A percentile compares a stretch with the other conserved stretches of the same genome.
Evolutionary conservation across 2,113 vertebrate species (phyloP).

Genomic region (Salvelinus fontinalis): DNA sequence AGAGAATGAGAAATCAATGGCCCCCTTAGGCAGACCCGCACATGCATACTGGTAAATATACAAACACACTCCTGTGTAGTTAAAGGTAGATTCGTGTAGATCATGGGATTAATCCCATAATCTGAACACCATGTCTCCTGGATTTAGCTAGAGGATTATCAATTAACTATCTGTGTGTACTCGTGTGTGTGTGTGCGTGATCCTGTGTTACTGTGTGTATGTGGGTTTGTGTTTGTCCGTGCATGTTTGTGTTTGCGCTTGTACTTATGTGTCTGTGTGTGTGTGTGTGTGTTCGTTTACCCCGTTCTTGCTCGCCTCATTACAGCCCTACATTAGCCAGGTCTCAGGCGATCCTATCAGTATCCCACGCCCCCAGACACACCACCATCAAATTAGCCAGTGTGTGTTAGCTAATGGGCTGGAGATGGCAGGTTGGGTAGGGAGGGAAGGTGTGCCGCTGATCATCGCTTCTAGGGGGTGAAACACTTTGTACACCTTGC

Average conservation of each 20-base stretch:
- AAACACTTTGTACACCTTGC: background rate
- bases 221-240: background rate
- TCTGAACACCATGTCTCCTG: no score
- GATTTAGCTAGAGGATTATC: no score
- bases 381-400: background rate
- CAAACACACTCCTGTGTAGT: background rate
- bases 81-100: no score
- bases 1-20: background rate
- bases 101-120: no score
- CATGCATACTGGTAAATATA: no score
- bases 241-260: no score
- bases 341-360: background rate
- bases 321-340: background rate
- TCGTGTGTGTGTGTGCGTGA: background rate
- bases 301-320: background rate
- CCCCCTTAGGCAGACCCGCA: background rate
- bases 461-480: background rate
- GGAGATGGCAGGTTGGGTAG: background rate
- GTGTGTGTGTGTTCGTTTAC: no score
- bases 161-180: background rate
- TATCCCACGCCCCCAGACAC: background rate
- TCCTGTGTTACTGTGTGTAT: no score
- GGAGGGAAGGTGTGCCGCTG: background rate
- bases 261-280: no score
- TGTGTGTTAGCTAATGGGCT: slow-evolving; percentile 1